These are phyloP conservation scores for Orgyia antiqua DNA, from an alignment of 2,888 invertebrate species.

Conservation along the genomic window DNA sequence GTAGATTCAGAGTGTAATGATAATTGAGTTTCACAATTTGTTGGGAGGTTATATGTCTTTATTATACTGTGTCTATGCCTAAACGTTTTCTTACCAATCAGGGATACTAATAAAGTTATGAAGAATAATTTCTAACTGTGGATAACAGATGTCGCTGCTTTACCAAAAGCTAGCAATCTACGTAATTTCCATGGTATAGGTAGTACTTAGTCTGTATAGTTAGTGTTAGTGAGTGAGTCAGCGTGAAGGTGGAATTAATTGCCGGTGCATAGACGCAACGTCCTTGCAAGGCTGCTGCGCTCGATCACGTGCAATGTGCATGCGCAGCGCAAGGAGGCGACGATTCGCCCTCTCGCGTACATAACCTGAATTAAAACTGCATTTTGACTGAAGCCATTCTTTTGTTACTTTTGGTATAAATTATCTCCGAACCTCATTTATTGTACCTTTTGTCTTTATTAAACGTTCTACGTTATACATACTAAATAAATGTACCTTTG, in stretches of 20 bases:
- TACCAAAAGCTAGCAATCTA: conserved; percentile 4
- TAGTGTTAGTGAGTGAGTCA: conserved; percentile 48
- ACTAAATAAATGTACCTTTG: too few relatives aligned
- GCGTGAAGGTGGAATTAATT: conserved; percentile 68
- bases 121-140: neutral
- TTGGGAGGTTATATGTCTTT: too few relatives aligned
- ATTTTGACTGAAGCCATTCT: too few relatives aligned
- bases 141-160: conserved; percentile 18
- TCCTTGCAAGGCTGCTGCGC: conserved; percentile 72
- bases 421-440: too few relatives aligned
- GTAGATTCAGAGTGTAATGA: too few relatives aligned
- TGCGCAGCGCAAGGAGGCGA: conserved; percentile 16
- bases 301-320: conserved; percentile 50
- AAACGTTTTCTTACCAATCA: too few relatives aligned
- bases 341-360: conserved; percentile 18
- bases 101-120: too few relatives aligned
- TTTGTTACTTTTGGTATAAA: too few relatives aligned
- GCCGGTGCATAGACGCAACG: conserved; percentile 64
- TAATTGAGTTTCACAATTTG: too few relatives aligned
- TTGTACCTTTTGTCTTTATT: too few relatives aligned
- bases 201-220: neutral
- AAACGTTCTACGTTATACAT: too few relatives aligned
- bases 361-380: conserved; percentile 22
- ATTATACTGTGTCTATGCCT: too few relatives aligned
- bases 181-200: conserved; percentile 13